phyloP scores from a whole-genome alignment of 2,888 invertebrate species.

The Crioceris asparagi region DNA sequence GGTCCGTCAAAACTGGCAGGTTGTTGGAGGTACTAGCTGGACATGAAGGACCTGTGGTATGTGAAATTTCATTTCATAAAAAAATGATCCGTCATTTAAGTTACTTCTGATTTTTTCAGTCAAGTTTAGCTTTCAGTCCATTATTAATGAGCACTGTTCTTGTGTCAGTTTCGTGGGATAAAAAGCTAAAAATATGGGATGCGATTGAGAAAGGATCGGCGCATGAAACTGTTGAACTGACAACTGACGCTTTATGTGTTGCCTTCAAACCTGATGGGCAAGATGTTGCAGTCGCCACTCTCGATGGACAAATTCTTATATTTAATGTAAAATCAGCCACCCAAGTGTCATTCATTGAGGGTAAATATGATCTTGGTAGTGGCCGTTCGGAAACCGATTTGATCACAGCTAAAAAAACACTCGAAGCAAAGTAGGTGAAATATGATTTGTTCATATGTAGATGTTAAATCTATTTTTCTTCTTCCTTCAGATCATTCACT shows the following conservation, averaged over 20 bases:
- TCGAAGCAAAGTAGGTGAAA: slow-evolving; percentile 77
- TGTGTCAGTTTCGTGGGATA: slow-evolving; percentile 92
- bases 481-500: slow-evolving; percentile 65
- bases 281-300: slow-evolving; percentile 84
- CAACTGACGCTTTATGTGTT: slow-evolving; percentile 73
- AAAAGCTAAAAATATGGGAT: slow-evolving; percentile 85
- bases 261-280: slow-evolving; percentile 83
- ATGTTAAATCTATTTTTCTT: not conserved
- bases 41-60: slow-evolving; percentile 87
- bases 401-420: slow-evolving; percentile 74
- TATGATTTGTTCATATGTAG: no score
- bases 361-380: slow-evolving; percentile 68
- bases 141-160: slow-evolving; percentile 59
- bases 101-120: slow-evolving; percentile 20
- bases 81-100: no score
- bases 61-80: not conserved
- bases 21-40: slow-evolving; percentile 84
- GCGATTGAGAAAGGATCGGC: slow-evolving; percentile 70
- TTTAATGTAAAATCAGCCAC: slow-evolving; percentile 61
- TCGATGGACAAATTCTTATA: slow-evolving; percentile 76
- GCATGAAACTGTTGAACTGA: slow-evolving; percentile 69
- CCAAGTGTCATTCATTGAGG: slow-evolving; percentile 75
- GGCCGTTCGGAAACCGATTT: slow-evolving; percentile 74
- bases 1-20: slow-evolving; percentile 89
- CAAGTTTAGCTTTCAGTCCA: slow-evolving; percentile 68